Percentiles rank a stretch among this genome's conserved stretches.
Evolutionary conservation across 2,113 vertebrate genomes (phyloP).

Genomic region (Phylloscopus whistleri): DNA sequence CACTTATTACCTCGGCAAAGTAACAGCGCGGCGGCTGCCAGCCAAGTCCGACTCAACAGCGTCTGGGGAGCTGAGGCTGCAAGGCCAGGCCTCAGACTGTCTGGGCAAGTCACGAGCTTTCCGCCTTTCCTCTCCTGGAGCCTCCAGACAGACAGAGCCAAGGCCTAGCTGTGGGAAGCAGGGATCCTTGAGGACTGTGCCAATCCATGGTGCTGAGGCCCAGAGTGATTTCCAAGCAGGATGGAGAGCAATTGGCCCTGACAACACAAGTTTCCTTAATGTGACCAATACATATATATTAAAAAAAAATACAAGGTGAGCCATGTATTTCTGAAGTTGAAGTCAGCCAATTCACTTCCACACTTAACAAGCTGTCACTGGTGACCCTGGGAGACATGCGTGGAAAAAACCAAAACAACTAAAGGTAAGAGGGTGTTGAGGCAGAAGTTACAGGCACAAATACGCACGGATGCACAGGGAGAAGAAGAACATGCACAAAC

Average conservation of each 20-base stretch:
- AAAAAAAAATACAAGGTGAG: background rate
- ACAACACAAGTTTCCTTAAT: background rate
- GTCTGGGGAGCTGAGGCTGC: constrained; percentile 71
- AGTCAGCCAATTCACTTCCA: background rate
- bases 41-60: constrained; percentile 72
- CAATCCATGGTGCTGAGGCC: constrained; percentile 32
- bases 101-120: constrained; percentile 75
- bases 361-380: background rate
- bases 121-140: constrained; percentile 67
- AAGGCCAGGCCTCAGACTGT: constrained; percentile 75
- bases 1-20: constrained; percentile 75
- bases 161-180: constrained; percentile 70
- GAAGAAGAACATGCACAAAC: background rate
- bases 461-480: accelerated
- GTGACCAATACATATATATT: background rate
- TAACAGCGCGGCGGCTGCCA: constrained; percentile 67
- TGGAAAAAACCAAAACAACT: background rate
- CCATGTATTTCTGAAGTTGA: background rate
- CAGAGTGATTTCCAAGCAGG: constrained; percentile 48
- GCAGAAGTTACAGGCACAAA: background rate
- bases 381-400: background rate
- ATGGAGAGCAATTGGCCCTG: constrained; percentile 36
- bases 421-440: background rate
- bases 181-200: constrained; percentile 41
- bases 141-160: constrained; percentile 64